Conservation (phyloP, 2,797 vertebrate species). For the Sebastes kiyomatsui region DNA sequence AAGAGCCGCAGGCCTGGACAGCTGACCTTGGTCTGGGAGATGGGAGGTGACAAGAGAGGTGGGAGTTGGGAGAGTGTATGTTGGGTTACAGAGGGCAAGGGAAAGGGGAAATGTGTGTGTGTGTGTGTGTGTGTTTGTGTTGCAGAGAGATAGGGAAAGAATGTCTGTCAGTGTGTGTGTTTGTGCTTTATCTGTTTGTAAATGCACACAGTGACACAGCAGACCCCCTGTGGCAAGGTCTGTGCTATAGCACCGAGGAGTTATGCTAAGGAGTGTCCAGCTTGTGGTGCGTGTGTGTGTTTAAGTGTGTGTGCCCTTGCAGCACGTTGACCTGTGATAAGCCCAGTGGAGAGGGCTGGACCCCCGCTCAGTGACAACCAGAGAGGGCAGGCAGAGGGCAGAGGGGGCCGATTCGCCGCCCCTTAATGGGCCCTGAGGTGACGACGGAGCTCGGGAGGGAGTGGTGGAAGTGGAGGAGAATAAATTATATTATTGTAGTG, state of each 20-base stretch:
- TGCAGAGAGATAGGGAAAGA: conserved; percentile 64
- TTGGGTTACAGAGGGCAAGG: conserved; percentile 79
- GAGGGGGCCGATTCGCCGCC: conserved; percentile 83
- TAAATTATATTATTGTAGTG: conserved; percentile 15
- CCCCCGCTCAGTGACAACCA: conserved; percentile 60
- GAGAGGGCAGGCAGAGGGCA: conserved; percentile 59
- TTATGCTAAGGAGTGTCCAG: conserved; percentile 77
- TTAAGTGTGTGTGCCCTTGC: conserved; percentile 70
- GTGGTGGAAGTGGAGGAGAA: not conserved
- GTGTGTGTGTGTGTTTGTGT: conserved; percentile 38
- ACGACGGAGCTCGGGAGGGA: conserved; percentile 3
- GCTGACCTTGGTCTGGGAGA: conserved; percentile 82
- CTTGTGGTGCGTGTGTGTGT: conserved; percentile 35
- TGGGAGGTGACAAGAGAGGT: conserved; percentile 81
- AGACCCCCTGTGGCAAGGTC: conserved; percentile 75
- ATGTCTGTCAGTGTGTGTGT: conserved; percentile 60
- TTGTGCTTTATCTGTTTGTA: conserved; percentile 71
- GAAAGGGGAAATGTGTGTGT: conserved; percentile 67
- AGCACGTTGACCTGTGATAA: conserved; percentile 90
- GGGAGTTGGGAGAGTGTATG: conserved; percentile 76
- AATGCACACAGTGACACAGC: conserved; percentile 70
- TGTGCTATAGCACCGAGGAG: conserved; percentile 56
- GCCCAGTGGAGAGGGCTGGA: conserved; percentile 76
- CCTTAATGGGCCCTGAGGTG: conserved; percentile 45
- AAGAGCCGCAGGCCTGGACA: conserved; percentile 76